A percentile compares a stretch with the other conserved stretches of the same genome.
phyloP scores from a whole-genome alignment of 2,113 vertebrate species.

The Nyctereutes procyonoides region DNA sequence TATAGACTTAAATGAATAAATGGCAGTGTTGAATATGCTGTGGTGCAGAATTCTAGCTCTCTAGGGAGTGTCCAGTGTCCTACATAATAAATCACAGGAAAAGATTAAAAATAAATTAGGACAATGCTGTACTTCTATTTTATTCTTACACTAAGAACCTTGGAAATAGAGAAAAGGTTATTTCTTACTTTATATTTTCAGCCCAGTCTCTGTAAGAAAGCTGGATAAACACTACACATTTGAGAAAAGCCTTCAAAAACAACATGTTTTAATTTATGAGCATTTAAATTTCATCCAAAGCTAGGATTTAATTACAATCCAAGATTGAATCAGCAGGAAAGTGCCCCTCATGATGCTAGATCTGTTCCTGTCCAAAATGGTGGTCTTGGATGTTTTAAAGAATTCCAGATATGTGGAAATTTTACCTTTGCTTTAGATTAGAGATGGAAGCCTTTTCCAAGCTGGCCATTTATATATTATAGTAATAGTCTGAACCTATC shows the following conservation, averaged over 20 bases:
- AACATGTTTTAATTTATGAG: conserved; percentile 40
- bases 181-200: conserved; percentile 37
- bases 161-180: conserved; percentile 38
- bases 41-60: neutral
- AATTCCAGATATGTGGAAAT: neutral
- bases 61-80: conserved; percentile 55
- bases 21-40: neutral
- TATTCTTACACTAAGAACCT: conserved; percentile 11
- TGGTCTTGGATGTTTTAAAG: neutral
- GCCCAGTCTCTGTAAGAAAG: conserved; percentile 44
- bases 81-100: conserved; percentile 67
- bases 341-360: neutral
- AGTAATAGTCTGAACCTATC: neutral
- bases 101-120: conserved; percentile 78
- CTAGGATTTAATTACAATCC: neutral
- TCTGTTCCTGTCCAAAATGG: neutral
- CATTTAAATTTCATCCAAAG: neutral
- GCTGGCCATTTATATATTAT: neutral
- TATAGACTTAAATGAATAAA: conserved; percentile 67
- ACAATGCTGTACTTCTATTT: conserved; percentile 50
- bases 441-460: neutral
- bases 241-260: neutral
- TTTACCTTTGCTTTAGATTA: neutral
- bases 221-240: neutral
- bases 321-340: neutral